Evolutionary conservation across 2,797 vertebrate species (phyloP).

Genomic region (Alcedo quadribrachys): DNA sequence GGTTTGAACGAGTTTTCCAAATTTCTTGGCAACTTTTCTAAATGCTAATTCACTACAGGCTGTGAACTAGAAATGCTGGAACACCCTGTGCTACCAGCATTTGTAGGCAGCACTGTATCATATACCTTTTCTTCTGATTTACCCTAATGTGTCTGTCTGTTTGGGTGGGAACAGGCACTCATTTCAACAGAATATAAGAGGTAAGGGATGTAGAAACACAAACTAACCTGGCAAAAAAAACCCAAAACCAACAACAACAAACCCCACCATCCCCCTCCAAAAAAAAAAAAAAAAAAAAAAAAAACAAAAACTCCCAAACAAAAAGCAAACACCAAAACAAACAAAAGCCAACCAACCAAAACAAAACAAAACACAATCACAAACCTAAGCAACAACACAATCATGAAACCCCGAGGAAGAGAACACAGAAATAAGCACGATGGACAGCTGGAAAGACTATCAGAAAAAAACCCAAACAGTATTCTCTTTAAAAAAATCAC

Average conservation of each 20-base stretch:
- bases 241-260: neutral
- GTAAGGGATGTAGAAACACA: neutral
- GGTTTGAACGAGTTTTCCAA: slow-evolving; percentile 18
- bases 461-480: neutral
- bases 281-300: too few relatives aligned
- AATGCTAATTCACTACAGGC: slow-evolving; percentile 5
- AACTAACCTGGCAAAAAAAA: neutral
- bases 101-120: neutral
- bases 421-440: neutral
- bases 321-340: too few relatives aligned
- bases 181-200: neutral
- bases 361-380: neutral
- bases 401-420: neutral
- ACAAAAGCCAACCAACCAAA: too few relatives aligned
- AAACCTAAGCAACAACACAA: neutral
- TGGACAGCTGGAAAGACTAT: neutral
- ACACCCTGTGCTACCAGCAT: neutral
- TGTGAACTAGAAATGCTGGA: neutral
- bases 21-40: slow-evolving; percentile 25
- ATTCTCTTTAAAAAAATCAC: neutral
- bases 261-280: neutral
- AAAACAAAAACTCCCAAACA: neutral
- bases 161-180: neutral
- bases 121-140: neutral
- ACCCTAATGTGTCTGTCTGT: neutral